A percentile compares a stretch with the other conserved stretches of the same genome.
Conservation (phyloP, 2,888 invertebrate species). For the Ormyrus nitidulus region DNA sequence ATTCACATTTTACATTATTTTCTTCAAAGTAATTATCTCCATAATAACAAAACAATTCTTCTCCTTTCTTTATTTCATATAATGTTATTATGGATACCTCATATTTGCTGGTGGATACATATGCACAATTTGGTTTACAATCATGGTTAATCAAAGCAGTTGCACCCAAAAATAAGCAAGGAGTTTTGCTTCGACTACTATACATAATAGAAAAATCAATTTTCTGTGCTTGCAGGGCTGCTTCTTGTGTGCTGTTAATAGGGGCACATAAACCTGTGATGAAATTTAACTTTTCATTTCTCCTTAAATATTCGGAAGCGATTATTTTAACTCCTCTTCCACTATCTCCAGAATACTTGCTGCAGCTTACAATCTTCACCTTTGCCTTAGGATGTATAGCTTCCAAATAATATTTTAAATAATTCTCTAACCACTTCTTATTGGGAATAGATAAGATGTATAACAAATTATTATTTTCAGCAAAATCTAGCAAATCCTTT, state of each 20-base stretch:
- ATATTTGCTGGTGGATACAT: neutral
- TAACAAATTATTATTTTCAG: neutral
- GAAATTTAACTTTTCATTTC: neutral
- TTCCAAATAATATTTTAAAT: neutral
- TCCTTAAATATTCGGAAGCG: neutral
- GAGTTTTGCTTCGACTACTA: neutral
- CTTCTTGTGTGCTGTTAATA: neutral
- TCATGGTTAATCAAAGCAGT: conserved; percentile 7
- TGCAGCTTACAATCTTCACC: neutral
- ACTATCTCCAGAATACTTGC: neutral
- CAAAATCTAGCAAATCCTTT: neutral
- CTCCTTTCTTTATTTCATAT: neutral
- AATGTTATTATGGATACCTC: neutral
- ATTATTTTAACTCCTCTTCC: neutral
- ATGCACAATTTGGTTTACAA: conserved; percentile 8
- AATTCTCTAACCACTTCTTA: neutral
- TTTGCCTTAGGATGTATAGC: neutral
- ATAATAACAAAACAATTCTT: neutral
- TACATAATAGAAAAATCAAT: neutral
- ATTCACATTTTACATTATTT: conserved; percentile 1
- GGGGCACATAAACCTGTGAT: neutral
- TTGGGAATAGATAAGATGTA: neutral
- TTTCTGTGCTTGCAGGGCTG: neutral
- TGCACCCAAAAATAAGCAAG: neutral
- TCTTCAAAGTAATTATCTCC: neutral